Conservation (phyloP, 64 coral and sea anemone species). For the Dendronephthya gigantea region DNA sequence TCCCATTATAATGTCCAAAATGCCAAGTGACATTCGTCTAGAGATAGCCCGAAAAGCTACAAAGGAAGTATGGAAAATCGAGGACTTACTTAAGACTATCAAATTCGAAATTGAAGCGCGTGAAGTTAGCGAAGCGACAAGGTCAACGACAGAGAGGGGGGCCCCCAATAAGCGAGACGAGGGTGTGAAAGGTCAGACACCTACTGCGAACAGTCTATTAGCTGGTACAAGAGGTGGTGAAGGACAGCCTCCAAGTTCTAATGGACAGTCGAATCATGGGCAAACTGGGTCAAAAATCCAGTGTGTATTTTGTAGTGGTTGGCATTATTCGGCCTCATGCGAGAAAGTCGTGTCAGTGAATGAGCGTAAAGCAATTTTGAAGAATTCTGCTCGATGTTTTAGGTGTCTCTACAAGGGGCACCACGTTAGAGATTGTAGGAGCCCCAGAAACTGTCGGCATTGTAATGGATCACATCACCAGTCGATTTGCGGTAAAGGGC, state of each 20-base stretch:
- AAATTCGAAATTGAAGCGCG: neutral
- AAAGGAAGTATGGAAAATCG: too few species aligned
- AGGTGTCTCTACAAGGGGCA: constrained; percentile 3
- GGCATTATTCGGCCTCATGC: constrained; percentile 28
- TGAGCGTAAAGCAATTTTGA: constrained; percentile 1
- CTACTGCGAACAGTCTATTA: too few species aligned
- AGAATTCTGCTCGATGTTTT: constrained; percentile 12
- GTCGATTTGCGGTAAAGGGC: neutral
- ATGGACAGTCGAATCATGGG: too few species aligned
- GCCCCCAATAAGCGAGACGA: too few species aligned
- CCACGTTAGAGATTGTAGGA: neutral
- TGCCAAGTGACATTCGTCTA: neutral
- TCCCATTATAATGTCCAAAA: too few species aligned
- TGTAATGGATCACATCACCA: neutral
- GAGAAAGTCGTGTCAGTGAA: neutral
- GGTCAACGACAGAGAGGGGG: neutral
- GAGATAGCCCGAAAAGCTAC: neutral
- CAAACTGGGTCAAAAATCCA: neutral
- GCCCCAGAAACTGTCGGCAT: constrained; percentile 6
- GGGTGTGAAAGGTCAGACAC: too few species aligned
- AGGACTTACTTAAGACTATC: neutral
- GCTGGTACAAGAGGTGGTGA: too few species aligned
- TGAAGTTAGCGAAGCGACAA: neutral
- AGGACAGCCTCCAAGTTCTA: too few species aligned
- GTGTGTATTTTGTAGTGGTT: constrained; percentile 15